Percentiles rank a stretch among this genome's conserved stretches.
Evolutionary conservation across 2,113 vertebrate species (phyloP).

Genomic region (Pygoscelis antarcticus): DNA sequence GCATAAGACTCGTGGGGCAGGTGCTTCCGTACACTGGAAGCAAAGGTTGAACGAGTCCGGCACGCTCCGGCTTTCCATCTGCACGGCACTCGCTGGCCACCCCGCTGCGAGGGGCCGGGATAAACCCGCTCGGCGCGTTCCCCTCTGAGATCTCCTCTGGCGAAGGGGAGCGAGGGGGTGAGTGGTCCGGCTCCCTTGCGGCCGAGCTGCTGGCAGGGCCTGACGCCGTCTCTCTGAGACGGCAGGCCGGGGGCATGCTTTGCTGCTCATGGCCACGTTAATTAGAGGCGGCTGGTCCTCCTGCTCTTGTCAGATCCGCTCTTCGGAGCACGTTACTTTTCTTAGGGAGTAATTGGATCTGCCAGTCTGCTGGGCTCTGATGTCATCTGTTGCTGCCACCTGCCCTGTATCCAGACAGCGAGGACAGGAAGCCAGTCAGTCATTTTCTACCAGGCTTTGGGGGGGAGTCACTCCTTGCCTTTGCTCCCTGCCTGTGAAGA

Average conservation of each 20-base stretch:
- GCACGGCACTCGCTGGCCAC: background rate
- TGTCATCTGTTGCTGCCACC: background rate
- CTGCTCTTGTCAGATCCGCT: background rate
- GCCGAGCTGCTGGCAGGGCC: background rate
- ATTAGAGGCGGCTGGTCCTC: background rate
- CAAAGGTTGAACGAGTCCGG: background rate
- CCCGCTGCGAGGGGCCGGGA: background rate
- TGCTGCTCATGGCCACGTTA: background rate
- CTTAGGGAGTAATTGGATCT: background rate
- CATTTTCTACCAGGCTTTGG: background rate
- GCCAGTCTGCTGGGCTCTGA: background rate
- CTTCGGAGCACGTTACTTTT: background rate
- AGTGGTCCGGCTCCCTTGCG: accelerated
- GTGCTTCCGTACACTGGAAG: background rate
- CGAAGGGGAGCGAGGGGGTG: too few relatives aligned
- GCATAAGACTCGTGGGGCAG: accelerated
- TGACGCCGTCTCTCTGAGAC: background rate
- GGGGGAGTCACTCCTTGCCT: background rate
- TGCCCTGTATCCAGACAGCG: background rate
- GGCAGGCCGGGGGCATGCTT: background rate
- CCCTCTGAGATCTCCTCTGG: background rate
- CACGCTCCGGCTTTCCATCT: background rate
- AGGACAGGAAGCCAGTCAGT: background rate
- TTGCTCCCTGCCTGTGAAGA: background rate
- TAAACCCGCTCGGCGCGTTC: accelerated